Conservation (phyloP, 1,140 invertebrate species). For the Sitodiplosis mosellana region DNA sequence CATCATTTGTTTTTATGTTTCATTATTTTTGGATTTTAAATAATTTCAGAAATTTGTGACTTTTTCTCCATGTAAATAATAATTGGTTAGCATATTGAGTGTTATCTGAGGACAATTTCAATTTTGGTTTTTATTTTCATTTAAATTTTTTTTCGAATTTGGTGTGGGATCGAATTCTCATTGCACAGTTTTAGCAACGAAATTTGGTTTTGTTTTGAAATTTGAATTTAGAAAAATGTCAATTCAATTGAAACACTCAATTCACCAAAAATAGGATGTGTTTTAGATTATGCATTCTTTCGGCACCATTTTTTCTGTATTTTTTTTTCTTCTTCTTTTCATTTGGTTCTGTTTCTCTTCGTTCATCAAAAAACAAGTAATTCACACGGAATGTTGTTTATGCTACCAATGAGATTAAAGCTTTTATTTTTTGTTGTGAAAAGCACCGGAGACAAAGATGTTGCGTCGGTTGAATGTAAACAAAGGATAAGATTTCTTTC, state of each 20-base stretch:
- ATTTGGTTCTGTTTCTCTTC: no score
- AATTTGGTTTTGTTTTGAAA: slow-evolving; percentile 7
- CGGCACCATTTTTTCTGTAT: no score
- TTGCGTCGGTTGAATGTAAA: no score
- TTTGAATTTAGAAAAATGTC: slow-evolving; percentile 8
- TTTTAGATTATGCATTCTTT: no score
- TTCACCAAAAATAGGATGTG: no score
- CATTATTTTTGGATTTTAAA: not conserved
- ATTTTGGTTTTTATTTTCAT: slow-evolving; percentile 1
- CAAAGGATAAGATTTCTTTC: no score
- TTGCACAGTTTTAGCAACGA: slow-evolving; percentile 4
- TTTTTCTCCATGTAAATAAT: slow-evolving; percentile 5
- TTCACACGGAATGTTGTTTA: no score
- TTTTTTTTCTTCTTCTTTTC: no score
- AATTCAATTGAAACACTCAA: slow-evolving; percentile 9
- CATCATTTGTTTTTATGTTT: not conserved
- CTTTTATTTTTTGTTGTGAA: no score
- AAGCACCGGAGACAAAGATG: no score
- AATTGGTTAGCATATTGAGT: slow-evolving; percentile 9
- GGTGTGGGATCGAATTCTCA: slow-evolving; percentile 6
- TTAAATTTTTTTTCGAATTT: slow-evolving; percentile 8
- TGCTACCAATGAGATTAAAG: no score
- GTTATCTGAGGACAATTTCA: slow-evolving; percentile 8
- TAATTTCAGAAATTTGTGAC: not conserved
- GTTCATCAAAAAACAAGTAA: no score